Evolutionary conservation across 2,113 vertebrate species (phyloP), one percentile per base, ranked within the genome.

Genomic region (Bungarus multicinctus): DNA sequence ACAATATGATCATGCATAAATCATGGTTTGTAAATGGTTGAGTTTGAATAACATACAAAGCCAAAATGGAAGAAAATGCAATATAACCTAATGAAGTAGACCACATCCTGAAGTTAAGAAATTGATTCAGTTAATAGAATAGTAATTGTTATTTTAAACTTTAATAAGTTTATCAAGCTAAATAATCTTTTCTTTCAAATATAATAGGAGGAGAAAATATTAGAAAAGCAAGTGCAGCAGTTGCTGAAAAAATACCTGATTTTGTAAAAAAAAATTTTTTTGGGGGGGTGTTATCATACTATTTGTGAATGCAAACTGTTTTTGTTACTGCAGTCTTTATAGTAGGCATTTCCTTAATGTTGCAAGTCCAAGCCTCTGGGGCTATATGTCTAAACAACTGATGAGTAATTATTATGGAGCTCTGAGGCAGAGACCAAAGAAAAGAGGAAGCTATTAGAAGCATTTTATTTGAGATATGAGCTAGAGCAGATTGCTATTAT

Each of bases 341-440:
- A 90, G 2, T 2, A 2, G 94, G 90, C 88, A 90, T 96, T 97
- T 97, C 95, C 93, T 91, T 94, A 95, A 95, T 91, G 16, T 27
- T 93, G 90, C 81, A 94, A 95, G 90, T 89, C 27, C 89, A 93
- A 93, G 87, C 88, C 58, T 97, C 93, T 58, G 27, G 90, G 74
- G 74, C 92, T 94, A 0, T 89, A 23, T 94, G 60, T 93, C 95
- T 93, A 91, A 96, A 96, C 87, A 97, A 90, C 90, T 90, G 86
- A 92, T 91, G 57, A 90, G 89, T 95, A 96, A 96, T 97, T 96
- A 94, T 87, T 92, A 85, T 81, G 89, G 89, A 95, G 55, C 60
- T 93, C 23, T 87, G 93, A 95, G 81, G 87, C 53, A 53, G 52
- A 93, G 89, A 92, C 60, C 8, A 9, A 94, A 94, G 92, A 90